phyloP scores from a whole-genome alignment of 2,113 vertebrate species.

The Nyctereutes procyonoides region DNA sequence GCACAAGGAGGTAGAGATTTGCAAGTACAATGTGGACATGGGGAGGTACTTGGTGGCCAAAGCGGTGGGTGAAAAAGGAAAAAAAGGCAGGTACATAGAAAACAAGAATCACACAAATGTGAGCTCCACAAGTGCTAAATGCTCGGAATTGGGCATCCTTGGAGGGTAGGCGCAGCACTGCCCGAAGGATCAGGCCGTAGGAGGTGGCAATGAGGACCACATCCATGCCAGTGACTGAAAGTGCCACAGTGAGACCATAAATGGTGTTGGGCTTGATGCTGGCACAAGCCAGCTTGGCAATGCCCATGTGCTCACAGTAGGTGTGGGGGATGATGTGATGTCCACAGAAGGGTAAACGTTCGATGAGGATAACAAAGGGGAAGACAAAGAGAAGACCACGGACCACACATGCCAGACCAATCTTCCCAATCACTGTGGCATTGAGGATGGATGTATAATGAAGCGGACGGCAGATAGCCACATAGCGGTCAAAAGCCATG shows the following conservation, averaged over 20 bases:
- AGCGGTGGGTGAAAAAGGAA: conserved; percentile 76
- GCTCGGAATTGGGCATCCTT: conserved; percentile 72
- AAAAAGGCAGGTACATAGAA: conserved; percentile 80
- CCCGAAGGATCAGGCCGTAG: conserved; percentile 59
- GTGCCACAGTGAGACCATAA: conserved; percentile 71
- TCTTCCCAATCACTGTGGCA: conserved; percentile 56
- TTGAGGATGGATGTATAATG: conserved; percentile 77
- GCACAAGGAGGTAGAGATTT: conserved; percentile 80
- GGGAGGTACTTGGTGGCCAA: conserved; percentile 71
- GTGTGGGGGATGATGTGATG: conserved; percentile 63
- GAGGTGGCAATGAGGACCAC: conserved; percentile 61
- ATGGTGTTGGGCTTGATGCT: conserved; percentile 68
- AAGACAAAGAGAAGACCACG: conserved; percentile 67
- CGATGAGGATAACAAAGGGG: conserved; percentile 71
- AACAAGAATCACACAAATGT: conserved; percentile 74
- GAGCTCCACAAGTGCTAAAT: conserved; percentile 78
- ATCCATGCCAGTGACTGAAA: conserved; percentile 72
- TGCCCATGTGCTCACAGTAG: conserved; percentile 77
- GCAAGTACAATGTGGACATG: conserved; percentile 74
- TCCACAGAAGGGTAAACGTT: conserved; percentile 73
- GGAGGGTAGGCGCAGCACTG: conserved; percentile 59
- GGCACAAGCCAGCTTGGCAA: conserved; percentile 75
- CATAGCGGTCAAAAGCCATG: conserved; percentile 81
- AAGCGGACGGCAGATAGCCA: conserved; percentile 72
- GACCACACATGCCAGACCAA: conserved; percentile 61